Evolutionary conservation across 2,113 vertebrate genomes (phyloP), one percentile per base, ranked within the genome.

Genomic region (Microtus montanus): DNA sequence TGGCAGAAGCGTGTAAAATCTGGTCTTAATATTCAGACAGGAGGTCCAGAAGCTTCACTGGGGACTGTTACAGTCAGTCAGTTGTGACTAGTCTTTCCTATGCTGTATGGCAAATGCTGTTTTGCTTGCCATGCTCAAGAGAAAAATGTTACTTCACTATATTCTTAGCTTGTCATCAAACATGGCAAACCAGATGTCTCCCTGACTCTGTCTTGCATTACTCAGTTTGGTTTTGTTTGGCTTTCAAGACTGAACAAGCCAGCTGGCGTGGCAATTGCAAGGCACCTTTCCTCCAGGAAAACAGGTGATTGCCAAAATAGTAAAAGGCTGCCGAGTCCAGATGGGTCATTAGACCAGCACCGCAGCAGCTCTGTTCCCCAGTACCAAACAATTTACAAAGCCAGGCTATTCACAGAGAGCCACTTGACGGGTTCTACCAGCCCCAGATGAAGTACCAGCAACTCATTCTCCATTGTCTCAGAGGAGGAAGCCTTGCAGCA

Each of bases 341-440:
- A 83, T 28, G 2, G 3, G 84, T 90, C 38, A 26, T 63, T 22
- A 90, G 68, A 30, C 66, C n/a, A 90, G 47, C n/a, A 33, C 2
- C 17, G 0, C 30, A 82, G 71, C 64, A 49, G 61, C 77, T 82
- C 44, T 0, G 11, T 90, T 73, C 66, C 44, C 10, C 19, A 83
- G 47, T 22, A n/a, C 78, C 20, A 6, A 82, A 95, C 92, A 97
- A 89, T 95, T 82, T 96, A 92, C 92, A 96, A 90, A 96, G 93
- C 80, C 22, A 90, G 61, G 86, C 75, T 91, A 64, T 93, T 96
- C 93, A 93, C 0, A 3, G 58, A 61, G 87, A 95, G 94, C 49
- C 68, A 93, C 97, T 92, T 71, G 91, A 92, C 68, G 0, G 92
- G 88, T 96, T 90, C 94, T 38, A 79, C 95, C 64, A 88, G 93